A percentile compares a stretch with the other conserved stretches of the same genome.
Conservation (phyloP, 2,113 vertebrate species). For the Paralichthys olivaceus region DNA sequence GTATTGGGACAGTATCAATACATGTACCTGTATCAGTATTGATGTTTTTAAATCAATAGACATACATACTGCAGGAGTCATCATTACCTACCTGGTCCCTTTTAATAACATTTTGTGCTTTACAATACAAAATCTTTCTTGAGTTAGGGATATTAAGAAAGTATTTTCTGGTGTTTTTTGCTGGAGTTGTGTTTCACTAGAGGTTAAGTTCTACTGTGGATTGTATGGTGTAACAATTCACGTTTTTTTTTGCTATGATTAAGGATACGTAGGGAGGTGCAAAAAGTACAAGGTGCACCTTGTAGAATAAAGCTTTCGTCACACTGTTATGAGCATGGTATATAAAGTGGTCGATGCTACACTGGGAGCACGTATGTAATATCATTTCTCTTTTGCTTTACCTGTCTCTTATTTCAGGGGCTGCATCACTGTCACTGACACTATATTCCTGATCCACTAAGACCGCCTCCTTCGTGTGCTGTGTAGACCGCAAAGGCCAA, state of each 20-base stretch:
- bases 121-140: constrained; percentile 47
- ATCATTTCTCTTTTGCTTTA: constrained; percentile 46
- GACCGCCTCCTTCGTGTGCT: too few species aligned
- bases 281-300: constrained; percentile 49
- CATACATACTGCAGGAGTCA: constrained; percentile 27
- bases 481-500: too few species aligned
- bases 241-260: constrained; percentile 25
- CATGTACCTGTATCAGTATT: constrained; percentile 60
- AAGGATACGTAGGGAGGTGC: constrained; percentile 31
- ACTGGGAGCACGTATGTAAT: constrained; percentile 52
- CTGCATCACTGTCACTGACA: not conserved
- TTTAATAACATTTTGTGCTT: constrained; percentile 67
- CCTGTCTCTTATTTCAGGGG: not conserved
- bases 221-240: constrained; percentile 28
- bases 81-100: constrained; percentile 50
- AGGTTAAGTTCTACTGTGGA: constrained; percentile 18
- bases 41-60: constrained; percentile 56
- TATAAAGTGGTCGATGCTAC: constrained; percentile 71
- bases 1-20: constrained; percentile 64
- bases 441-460: too few species aligned
- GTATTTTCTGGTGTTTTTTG: constrained; percentile 8
- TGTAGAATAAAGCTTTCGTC: constrained; percentile 64
- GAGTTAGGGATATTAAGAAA: constrained; percentile 21
- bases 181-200: constrained; percentile 9
- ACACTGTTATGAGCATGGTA: constrained; percentile 72